A percentile compares a stretch with the other conserved stretches of the same genome.
Conservation (phyloP, 2,113 vertebrate genomes). For the Onychostoma macrolepis region DNA sequence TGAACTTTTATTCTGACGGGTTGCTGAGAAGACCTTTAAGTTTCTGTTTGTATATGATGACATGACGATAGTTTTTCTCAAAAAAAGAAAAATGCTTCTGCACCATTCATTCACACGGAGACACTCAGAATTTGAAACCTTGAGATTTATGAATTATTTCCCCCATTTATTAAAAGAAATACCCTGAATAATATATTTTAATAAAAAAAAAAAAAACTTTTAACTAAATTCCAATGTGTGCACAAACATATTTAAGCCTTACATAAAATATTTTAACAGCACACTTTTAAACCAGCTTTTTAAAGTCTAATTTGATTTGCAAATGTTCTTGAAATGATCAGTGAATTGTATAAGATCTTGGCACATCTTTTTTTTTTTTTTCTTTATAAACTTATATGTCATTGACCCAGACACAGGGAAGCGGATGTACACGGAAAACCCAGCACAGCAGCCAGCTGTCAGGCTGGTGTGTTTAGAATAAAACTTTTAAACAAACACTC, state of each 20-base stretch:
- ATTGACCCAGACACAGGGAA: neutral
- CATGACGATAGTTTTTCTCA: too few species aligned
- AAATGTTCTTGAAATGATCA: neutral
- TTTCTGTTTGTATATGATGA: too few species aligned
- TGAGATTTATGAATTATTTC: neutral
- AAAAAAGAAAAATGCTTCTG: too few species aligned
- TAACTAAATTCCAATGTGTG: neutral
- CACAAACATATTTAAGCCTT: too few species aligned
- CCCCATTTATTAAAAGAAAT: neutral
- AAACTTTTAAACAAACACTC: neutral
- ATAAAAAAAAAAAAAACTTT: neutral
- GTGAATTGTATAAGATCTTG: too few species aligned
- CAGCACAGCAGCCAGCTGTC: neutral
- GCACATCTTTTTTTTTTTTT: neutral
- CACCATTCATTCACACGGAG: too few species aligned
- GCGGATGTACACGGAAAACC: neutral
- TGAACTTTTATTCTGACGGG: too few species aligned
- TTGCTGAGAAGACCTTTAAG: too few species aligned
- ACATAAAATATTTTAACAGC: too few species aligned
- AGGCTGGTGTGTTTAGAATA: neutral
- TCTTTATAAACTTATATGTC: neutral
- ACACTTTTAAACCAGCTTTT: neutral
- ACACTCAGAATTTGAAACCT: neutral
- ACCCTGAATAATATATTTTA: too few species aligned
- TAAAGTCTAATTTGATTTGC: too few species aligned